Evolutionary conservation across 2,113 vertebrate genomes (phyloP).

Genomic region (Lepidothrix coronata): DNA sequence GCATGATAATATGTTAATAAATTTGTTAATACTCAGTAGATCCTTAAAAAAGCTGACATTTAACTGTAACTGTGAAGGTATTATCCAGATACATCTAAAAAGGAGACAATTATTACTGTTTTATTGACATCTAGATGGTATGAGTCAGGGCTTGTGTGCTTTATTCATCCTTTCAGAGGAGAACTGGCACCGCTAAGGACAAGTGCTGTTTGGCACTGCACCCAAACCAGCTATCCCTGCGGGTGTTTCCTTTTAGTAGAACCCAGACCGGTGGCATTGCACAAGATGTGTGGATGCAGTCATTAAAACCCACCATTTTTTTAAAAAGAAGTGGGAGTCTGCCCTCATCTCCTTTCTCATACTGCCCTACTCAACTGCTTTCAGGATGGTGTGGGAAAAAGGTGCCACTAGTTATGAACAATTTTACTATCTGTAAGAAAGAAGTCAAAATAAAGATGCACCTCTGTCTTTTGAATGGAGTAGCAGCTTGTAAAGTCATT

Average conservation of each 20-base stretch:
- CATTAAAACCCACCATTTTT: neutral
- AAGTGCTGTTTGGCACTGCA: neutral
- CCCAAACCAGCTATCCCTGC: neutral
- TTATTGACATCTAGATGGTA: conserved; percentile 2
- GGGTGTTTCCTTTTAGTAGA: neutral
- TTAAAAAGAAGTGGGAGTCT: neutral
- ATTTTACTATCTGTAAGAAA: neutral
- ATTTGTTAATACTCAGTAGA: neutral
- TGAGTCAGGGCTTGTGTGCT: neutral
- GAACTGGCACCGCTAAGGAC: neutral
- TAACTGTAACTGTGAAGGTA: neutral
- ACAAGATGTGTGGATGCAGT: neutral
- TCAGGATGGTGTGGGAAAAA: neutral
- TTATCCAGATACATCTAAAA: neutral
- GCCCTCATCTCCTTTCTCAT: neutral
- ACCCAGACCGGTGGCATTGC: neutral
- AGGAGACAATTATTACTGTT: neutral
- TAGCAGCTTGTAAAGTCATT: neutral
- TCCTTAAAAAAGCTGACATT: conserved; percentile 1
- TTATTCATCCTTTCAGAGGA: neutral
- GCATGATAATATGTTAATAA: neutral
- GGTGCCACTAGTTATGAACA: neutral
- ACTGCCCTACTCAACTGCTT: neutral
- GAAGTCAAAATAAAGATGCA: neutral
- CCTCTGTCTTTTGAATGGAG: neutral